phyloP scores from a whole-genome alignment of 2,888 invertebrate species.

The Thelaira solivaga region DNA sequence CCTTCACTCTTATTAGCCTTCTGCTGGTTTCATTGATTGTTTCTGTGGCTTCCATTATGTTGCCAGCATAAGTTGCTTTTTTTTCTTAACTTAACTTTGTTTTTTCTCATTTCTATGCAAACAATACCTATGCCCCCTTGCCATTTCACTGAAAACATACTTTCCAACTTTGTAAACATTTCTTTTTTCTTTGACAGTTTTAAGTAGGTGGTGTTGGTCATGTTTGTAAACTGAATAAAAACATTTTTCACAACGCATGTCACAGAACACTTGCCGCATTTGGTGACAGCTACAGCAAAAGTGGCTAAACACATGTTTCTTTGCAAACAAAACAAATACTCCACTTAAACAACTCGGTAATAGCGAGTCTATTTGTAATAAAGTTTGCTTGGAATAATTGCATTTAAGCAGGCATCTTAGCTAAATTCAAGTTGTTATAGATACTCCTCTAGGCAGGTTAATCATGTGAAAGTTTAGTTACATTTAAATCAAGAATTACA shows the following conservation, averaged over 20 bases:
- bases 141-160: not conserved
- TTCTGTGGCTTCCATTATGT: conserved; percentile 52
- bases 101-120: not conserved
- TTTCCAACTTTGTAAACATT: conserved; percentile 48
- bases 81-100: not conserved
- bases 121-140: not conserved
- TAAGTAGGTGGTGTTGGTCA: conserved; percentile 43
- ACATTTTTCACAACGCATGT: conserved; percentile 44
- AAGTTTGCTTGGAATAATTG: conserved; percentile 55
- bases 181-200: conserved; percentile 35
- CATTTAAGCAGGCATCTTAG: conserved; percentile 47
- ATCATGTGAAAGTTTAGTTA: conserved; percentile 4
- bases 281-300: conserved; percentile 56
- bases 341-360: too few species aligned
- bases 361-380: too few species aligned
- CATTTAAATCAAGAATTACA: conserved; percentile 11
- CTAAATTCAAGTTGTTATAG: conserved; percentile 24
- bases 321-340: not conserved
- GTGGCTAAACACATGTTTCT: conserved; percentile 29
- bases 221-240: conserved; percentile 1
- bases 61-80: conserved; percentile 3
- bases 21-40: conserved; percentile 33
- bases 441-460: conserved; percentile 5
- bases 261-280: conserved; percentile 54
- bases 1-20: not conserved